Base-by-base conservation (phyloP, 2,113 vertebrate genomes). In the Scalopus aquaticus region DNA sequence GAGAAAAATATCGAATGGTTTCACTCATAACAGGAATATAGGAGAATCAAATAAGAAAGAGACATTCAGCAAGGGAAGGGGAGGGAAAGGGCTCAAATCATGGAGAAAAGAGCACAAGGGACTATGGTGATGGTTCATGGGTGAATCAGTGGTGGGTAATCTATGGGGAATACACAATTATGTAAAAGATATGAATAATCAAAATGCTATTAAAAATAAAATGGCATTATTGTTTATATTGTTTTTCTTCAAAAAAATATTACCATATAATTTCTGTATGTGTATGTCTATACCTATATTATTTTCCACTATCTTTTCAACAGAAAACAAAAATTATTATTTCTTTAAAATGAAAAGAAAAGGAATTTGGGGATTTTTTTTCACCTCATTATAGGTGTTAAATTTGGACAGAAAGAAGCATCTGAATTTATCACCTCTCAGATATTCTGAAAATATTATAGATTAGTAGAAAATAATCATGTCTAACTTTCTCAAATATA, bases 311-410 rank as follows among this genome's bases (percentile, higher is more conserved):
- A 24, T 28, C 19, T 86, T 90, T 86, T 42, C 12, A 46, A 74
- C 67, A 95, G 39, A 37, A 87, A 67, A 84, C 80, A 86, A 15
- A 56, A 56, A 22, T 22, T 28, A 26, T 42, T 35, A 82, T 79
- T 77, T 69, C 51, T 44, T 65, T 51, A 44, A 30, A 82, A 83
- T 56, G 28, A 73, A 37, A 39, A 72, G 42, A 32, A 69, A 77
- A 62, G 46, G 84, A n/a, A 88, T 16, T 93, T 89, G 62, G 12
- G 56, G 17, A 96, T 93, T 95, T 88, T 78, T n/a, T 79, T 96
- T 49, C 20, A 20, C 19, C 90, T 92, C 65, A 81, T 82, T 67
- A 64, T 87, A 91, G 65, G 91, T 89, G 65, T 73, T 81, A 78
- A 86, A 92, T 46, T 17, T 44, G 77, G 89, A 42, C 58, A 95